Evolutionary conservation across 2,113 vertebrate species (phyloP), one percentile per base, ranked within the genome.

Genomic region (Cebidichthys violaceus): DNA sequence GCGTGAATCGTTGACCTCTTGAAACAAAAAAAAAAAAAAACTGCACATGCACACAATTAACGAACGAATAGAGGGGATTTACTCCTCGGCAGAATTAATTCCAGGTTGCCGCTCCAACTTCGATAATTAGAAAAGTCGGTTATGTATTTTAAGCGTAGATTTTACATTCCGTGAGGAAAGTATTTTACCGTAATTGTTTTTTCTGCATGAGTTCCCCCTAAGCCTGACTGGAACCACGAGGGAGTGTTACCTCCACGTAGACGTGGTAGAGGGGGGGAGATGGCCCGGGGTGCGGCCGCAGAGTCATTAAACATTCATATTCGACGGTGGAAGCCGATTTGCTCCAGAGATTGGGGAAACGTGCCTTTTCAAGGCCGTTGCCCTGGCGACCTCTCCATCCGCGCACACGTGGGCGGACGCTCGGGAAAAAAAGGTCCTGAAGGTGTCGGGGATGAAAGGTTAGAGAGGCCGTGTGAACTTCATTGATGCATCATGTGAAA

Each of bases 291-390:
- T n/a, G 57, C n/a, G 6, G 18, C 22, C 22, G 50, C 52, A 27
- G 9, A 27, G 39, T 75, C 71, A 84, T 91, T 91, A 77, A 81
- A 67, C 57, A 76, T 81, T 78, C 83, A 80, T 71, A 79, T 79
- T 87, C 27, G 2, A 64, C 39, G 72, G 13, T 75, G 71, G 62
- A 82, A 82, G 71, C 65, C 71, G 85, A 75, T 80, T 84, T 84
- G 71, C 73, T 54, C 8, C 1, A 17, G 7, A 29, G 37, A 59
- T 52, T 4, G 39, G 79, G 78, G 72, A 7, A 77, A 20, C 0
- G 4, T 33, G 39, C 29, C 39, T 67, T 70, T 50, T 82, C 27
- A 5, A 66, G 50, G 41, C 59, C 64, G 83, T 83, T 73, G 72
- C 81, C 33, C 7, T 77, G 27, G 81, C 9, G 73, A 83, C 79